A percentile compares a stretch with the other conserved stretches of the same genome.
Evolutionary conservation across 1,140 invertebrate species (phyloP).

Genomic region (Cotesia typhae): DNA sequence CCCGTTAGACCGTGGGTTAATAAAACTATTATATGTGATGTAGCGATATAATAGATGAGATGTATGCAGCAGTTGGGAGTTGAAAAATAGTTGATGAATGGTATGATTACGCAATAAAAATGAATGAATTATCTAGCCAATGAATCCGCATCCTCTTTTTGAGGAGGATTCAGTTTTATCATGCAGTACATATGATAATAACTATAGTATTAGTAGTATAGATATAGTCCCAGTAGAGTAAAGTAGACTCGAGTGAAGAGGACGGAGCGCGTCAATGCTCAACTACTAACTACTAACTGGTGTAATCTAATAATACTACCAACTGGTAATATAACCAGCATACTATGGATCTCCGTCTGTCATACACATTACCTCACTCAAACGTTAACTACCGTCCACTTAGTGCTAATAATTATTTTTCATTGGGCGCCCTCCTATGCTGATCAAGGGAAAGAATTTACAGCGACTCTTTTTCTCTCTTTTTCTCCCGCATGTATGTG

Average conservation of each 20-base stretch:
- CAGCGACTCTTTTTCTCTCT: not conserved
- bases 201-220: too few species aligned
- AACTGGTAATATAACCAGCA: too few species aligned
- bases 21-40: too few species aligned
- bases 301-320: too few species aligned
- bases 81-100: not conserved
- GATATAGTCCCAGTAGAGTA: too few species aligned
- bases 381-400: constrained; percentile 61
- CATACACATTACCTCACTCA: constrained; percentile 11
- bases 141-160: constrained; percentile 63
- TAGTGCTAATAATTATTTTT: constrained; percentile 66
- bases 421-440: constrained; percentile 54
- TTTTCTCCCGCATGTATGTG: not conserved
- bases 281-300: too few species aligned
- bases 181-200: not conserved
- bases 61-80: not conserved
- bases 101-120: constrained; percentile 63
- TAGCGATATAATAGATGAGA: not conserved
- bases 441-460: constrained; percentile 14
- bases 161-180: constrained; percentile 36
- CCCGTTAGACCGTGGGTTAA: too few species aligned
- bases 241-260: too few species aligned
- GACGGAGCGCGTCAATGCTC: too few species aligned
- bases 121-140: constrained; percentile 63
- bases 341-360: too few species aligned